phyloP scores from a whole-genome alignment of 1,140 invertebrate genomes.

The Archegozetes longisetosus region DNA sequence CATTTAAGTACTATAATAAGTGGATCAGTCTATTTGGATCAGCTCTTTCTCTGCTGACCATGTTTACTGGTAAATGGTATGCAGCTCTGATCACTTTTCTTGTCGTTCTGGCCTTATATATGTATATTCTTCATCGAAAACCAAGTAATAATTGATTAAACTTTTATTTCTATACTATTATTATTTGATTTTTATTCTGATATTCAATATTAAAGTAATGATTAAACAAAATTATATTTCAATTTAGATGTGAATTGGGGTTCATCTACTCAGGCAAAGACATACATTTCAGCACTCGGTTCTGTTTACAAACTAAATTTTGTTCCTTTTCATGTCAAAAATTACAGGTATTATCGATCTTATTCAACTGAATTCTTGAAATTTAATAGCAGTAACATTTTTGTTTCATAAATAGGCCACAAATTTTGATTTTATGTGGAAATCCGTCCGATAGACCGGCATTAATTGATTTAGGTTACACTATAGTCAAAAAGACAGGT shows the following conservation, averaged over 20 bases:
- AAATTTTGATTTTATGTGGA: conserved; percentile 39
- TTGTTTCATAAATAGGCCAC: no score
- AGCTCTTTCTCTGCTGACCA: conserved; percentile 35
- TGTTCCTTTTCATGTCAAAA: conserved; percentile 43
- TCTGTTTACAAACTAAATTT: conserved; percentile 34
- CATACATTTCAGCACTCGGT: conserved; percentile 37
- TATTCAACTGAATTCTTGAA: no score
- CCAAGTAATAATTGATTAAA: conserved; percentile 25
- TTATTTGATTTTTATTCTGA: background rate
- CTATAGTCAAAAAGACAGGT: conserved; percentile 36
- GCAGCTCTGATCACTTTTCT: conserved; percentile 36
- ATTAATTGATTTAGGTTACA: conserved; percentile 38
- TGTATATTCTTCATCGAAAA: conserved; percentile 32
- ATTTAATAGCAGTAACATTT: no score
- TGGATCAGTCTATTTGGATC: conserved; percentile 37
- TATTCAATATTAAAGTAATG: no score
- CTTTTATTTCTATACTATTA: background rate
- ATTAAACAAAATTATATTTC: no score
- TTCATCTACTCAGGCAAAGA: conserved; percentile 46
- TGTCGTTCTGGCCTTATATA: conserved; percentile 31
- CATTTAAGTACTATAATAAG: conserved; percentile 39
- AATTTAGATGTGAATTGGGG: conserved; percentile 49
- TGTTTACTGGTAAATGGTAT: conserved; percentile 42
- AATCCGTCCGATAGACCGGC: conserved; percentile 33
- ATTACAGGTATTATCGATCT: no score